phyloP scores from a whole-genome alignment of 2,888 invertebrate species.

The Caenorhabditis sp. region DNA sequence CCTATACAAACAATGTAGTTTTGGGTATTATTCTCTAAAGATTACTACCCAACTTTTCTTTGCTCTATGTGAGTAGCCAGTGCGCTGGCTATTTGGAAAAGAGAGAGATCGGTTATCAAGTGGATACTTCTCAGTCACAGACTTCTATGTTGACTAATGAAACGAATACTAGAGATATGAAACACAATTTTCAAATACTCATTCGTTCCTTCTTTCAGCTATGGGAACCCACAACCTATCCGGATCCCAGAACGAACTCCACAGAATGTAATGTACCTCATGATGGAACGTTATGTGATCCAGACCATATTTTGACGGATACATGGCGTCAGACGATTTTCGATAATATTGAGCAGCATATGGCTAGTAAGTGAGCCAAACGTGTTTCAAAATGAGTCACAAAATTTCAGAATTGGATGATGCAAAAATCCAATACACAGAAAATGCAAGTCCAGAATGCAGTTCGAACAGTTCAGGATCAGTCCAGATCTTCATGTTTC shows the following conservation, averaged over 20 bases:
- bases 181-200: background rate
- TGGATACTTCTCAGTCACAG: constrained; percentile 52
- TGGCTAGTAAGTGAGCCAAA: constrained; percentile 72
- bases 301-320: constrained; percentile 82
- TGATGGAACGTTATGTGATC: constrained; percentile 81
- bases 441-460: constrained; percentile 78
- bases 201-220: constrained; percentile 36
- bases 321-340: constrained; percentile 81
- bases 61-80: background rate
- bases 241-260: constrained; percentile 79
- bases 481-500: constrained; percentile 79
- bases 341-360: constrained; percentile 76
- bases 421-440: constrained; percentile 78
- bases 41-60: constrained; percentile 5
- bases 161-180: background rate
- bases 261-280: constrained; percentile 72
- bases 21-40: constrained; percentile 7
- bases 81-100: constrained; percentile 25
- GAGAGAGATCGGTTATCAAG: constrained; percentile 46
- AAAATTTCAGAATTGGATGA: constrained; percentile 70
- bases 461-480: constrained; percentile 74
- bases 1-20: constrained; percentile 49
- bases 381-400: background rate
- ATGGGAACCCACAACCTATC: constrained; percentile 80
- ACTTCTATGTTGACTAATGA: constrained; percentile 1